Percentiles rank a stretch among this genome's conserved stretches.
These are phyloP conservation scores for Pangasius sanitwongsei DNA, from an alignment of 2,797 vertebrate genomes.

Conservation along the genomic window DNA sequence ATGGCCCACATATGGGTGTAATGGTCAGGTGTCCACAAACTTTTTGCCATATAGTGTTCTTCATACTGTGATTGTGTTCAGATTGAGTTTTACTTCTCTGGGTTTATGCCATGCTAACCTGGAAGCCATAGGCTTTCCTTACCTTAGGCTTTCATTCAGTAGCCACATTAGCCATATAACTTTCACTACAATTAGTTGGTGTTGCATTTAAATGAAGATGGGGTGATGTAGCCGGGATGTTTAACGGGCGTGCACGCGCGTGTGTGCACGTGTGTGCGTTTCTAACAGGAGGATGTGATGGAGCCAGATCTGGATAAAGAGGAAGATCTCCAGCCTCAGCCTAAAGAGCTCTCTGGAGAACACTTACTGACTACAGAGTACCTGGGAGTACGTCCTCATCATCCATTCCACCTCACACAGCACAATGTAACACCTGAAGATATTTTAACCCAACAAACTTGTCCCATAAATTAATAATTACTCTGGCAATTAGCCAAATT, in stretches of 20 bases:
- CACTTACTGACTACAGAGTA: conserved; percentile 93
- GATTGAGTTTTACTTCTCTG: not conserved
- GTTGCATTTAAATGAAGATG: not conserved
- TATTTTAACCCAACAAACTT: not conserved
- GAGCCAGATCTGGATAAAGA: conserved; percentile 89
- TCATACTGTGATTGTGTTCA: not conserved
- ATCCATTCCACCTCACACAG: conserved; percentile 2
- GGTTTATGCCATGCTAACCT: not conserved
- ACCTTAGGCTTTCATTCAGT: not conserved
- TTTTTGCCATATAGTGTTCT: not conserved
- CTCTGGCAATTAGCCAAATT: not conserved
- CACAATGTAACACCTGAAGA: not conserved
- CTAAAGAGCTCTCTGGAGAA: conserved; percentile 89
- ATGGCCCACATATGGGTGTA: not conserved
- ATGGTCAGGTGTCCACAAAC: not conserved
- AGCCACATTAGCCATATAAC: not conserved
- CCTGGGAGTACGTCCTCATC: conserved; percentile 82
- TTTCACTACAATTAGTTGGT: not conserved
- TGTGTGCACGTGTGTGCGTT: not conserved
- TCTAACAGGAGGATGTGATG: conserved; percentile 80
- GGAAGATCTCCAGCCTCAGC: conserved; percentile 85
- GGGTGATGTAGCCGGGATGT: not conserved
- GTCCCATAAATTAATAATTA: not conserved
- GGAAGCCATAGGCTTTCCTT: not conserved
- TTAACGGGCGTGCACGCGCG: not conserved